Evolutionary conservation across 2,888 invertebrate genomes (phyloP), one percentile per base, ranked within the genome.

Genomic region (Yponomeuta plumbellus): DNA sequence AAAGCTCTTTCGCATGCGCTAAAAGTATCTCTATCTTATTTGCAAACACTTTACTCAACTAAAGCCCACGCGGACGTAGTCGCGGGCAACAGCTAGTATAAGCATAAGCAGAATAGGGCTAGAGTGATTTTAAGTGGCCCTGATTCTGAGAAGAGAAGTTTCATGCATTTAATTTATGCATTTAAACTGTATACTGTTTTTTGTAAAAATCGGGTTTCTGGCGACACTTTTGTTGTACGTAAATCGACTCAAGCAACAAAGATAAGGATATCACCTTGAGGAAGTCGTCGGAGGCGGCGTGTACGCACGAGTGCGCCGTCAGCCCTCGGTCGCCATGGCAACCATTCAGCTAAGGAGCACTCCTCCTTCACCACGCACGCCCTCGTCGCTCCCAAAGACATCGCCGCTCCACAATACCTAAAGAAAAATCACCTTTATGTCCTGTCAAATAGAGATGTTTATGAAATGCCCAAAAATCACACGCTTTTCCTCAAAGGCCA

Each of bases 331-430:
- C 86, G 77, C 93, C 93, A 94, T 66, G 92, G 89, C 65, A 92
- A 82, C 93, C 93, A 93, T 66, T 93, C 92, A 1, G 89, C 92
- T 59, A 93, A 79, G 2, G 81, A 78, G 72, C 93, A 93, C 73
- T 93, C 91, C 69, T 92, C 92, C 0, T 84, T 82, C 65, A 93
- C 85, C 26, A 93, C 87, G 72, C 93, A 93, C 20, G 92, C 89
- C 11, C 91, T 81, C 0, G 80, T 76, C 0, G 83, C 83, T 6
- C 85, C 85, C n/a, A 89, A 76, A 67, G 80, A 74, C 1, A 87
- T 69, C 0, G 77, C 74, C 1, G 79, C 66, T 1, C 84, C 84
- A 67, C 89, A 90, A 68, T 79, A 86, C 80, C 89, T 90, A 68
- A 64, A 64, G 20, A 3, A 64, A 44, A 44, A 44, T 13, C 44